Evolutionary conservation across 2,113 vertebrate genomes (phyloP), one percentile per base, ranked within the genome.

Genomic region (Dicaeum eximium): DNA sequence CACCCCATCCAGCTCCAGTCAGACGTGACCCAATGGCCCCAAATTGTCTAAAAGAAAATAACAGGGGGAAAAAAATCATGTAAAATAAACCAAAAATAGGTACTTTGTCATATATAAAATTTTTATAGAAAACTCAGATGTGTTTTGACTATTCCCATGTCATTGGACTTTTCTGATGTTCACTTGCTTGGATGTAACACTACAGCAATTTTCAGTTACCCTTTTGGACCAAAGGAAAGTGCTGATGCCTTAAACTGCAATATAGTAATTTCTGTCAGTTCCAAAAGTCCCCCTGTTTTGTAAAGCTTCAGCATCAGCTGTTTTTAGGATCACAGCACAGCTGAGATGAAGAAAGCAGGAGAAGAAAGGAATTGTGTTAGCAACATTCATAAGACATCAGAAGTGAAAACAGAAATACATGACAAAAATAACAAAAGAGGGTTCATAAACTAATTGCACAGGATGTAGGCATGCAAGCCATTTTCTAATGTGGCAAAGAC

Each of bases 1-100:
- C 99, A 31, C 99, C 99, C 99, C 99, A 99, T 72, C 99, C 99
- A 87, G 99, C 99, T 86, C 99, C 99, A 35, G 99, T 99, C 89
- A 99, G 97, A 72, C 99, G 98, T 80, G 99, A 99, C 25, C 99
- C 99, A 33, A 98, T 96, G 73, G 99, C 99, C 56, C 99, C 99
- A 28, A 97, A 98, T 86, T 98, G 98, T 97, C 99, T 99, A 96
- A 90, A 96, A 95, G 73, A 56, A 93, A 97, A 88, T 80, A 96
- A 82, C 20, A 62, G 61, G 16, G 25, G 11, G 50, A 74, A 74
- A 96, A 96, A 54, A 56, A 75, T 80, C 3, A 67, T 87, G 53
- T 87, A 33, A 80, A 85, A 56, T 54, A 85, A 85, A 64, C 74
- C 24, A 69, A 95, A 95, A 88, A 19, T 27, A 69, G 50, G 40